phyloP scores from a whole-genome alignment of 2,888 invertebrate genomes.

The Pecten maximus region DNA sequence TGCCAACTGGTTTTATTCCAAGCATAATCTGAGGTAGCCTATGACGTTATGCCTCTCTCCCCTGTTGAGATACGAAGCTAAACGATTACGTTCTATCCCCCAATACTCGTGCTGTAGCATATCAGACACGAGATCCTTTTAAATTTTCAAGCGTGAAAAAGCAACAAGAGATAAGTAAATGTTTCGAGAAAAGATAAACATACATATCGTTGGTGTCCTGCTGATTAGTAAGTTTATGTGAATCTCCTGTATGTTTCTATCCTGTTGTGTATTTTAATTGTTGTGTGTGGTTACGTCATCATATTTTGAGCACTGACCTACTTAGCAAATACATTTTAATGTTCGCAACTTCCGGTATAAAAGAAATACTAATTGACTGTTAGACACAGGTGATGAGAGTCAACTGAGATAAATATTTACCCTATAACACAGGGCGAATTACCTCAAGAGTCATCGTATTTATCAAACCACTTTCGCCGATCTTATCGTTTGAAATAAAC shows the following conservation, averaged over 20 bases:
- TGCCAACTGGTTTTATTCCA: slow-evolving; percentile 29
- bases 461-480: too few species aligned
- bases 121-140: not conserved
- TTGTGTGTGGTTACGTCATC: not conserved
- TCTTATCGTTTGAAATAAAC: too few species aligned
- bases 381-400: too few species aligned
- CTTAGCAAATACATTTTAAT: not conserved
- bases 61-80: slow-evolving; percentile 18
- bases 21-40: not conserved
- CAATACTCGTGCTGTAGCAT: not conserved
- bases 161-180: slow-evolving; percentile 1
- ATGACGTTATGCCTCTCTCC: slow-evolving; percentile 12
- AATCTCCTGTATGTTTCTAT: not conserved
- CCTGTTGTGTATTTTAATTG: not conserved
- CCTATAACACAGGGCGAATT: not conserved
- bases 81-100: slow-evolving; percentile 11
- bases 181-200: not conserved
- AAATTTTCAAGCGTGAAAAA: not conserved
- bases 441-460: too few species aligned
- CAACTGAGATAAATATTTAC: too few species aligned
- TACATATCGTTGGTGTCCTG: not conserved
- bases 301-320: not conserved
- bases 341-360: not conserved
- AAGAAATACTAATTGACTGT: not conserved
- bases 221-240: not conserved